These are phyloP conservation scores for Melanogrammus aeglefinus DNA, from an alignment of 2,797 vertebrate genomes.

Conservation along the genomic window DNA sequence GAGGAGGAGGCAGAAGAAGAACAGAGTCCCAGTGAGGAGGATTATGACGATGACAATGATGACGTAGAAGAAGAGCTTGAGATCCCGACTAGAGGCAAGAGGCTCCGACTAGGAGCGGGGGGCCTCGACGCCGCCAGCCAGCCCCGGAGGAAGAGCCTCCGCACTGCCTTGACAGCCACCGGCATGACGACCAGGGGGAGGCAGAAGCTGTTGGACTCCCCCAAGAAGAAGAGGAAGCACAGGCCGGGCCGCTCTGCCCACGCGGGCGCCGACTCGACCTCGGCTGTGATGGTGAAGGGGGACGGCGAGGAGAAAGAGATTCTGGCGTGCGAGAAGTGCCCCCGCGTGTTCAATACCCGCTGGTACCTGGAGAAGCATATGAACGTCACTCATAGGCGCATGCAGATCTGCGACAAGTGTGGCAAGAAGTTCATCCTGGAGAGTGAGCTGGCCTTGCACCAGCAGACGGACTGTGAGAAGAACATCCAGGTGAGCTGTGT, in stretches of 20 bases:
- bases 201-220: conserved; percentile 79
- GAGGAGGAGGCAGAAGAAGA: conserved; percentile 77
- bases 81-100: conserved; percentile 80
- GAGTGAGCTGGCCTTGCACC: conserved; percentile 97
- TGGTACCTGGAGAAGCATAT: conserved; percentile 99
- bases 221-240: conserved; percentile 77
- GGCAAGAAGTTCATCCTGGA: conserved; percentile 99
- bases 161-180: conserved; percentile 69
- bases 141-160: conserved; percentile 78
- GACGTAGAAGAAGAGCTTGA: conserved; percentile 73
- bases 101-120: conserved; percentile 61
- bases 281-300: conserved; percentile 65
- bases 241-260: conserved; percentile 62
- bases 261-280: conserved; percentile 44
- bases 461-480: conserved; percentile 99
- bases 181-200: conserved; percentile 84
- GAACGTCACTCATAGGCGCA: conserved; percentile 96
- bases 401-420: conserved; percentile 99
- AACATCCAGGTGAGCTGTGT: conserved; percentile 91
- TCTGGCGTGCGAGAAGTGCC: conserved; percentile 96
- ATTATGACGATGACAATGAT: conserved; percentile 80
- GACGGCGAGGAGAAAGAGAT: conserved; percentile 91
- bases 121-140: conserved; percentile 66
- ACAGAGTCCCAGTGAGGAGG: conserved; percentile 70
- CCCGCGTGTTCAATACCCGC: conserved; percentile 96